Conservation (phyloP, 2,888 invertebrate species). For the Acronicta alni region DNA sequence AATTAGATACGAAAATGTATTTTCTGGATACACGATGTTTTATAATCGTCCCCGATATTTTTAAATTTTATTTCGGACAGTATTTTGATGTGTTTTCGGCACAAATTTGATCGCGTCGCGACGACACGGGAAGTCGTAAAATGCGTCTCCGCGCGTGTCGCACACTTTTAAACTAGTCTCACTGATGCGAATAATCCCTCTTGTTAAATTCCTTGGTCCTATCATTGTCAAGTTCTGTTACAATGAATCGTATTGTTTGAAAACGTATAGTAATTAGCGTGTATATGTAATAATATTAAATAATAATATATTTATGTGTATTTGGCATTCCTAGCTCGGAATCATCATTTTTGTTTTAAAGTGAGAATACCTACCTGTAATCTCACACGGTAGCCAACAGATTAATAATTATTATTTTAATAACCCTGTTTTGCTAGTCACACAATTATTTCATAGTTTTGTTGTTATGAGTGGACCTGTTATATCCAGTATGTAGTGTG, state of each 20-base stretch:
- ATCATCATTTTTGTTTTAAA: conserved; percentile 15
- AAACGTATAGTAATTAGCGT: too few relatives aligned
- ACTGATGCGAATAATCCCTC: conserved; percentile 59
- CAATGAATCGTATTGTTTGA: conserved; percentile 22
- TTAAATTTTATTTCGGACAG: conserved; percentile 73
- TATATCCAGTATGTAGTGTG: conserved; percentile 52
- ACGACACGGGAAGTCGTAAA: conserved; percentile 85
- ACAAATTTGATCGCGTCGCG: conserved; percentile 69
- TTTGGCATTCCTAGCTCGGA: conserved; percentile 18
- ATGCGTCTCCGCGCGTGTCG: conserved; percentile 64
- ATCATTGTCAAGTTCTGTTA: conserved; percentile 45
- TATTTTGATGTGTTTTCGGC: conserved; percentile 78
- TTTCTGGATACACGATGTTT: conserved; percentile 41
- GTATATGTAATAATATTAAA: too few relatives aligned
- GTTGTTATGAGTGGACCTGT: conserved; percentile 17
- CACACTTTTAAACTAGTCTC: conserved; percentile 60
- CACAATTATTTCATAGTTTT: conserved; percentile 33
- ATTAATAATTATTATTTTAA: conserved; percentile 32
- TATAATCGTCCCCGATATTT: conserved; percentile 64
- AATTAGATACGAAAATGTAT: conserved; percentile 24
- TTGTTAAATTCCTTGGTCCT: conserved; percentile 61
- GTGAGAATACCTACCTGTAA: conserved; percentile 16
- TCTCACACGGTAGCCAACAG: conserved; percentile 23
- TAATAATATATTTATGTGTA: conserved; percentile 16
- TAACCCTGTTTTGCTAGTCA: conserved; percentile 20